A percentile compares a stretch with the other conserved stretches of the same genome.
phyloP scores from a whole-genome alignment of 2,797 vertebrate genomes.

The Pseudochromis fuscus region DNA sequence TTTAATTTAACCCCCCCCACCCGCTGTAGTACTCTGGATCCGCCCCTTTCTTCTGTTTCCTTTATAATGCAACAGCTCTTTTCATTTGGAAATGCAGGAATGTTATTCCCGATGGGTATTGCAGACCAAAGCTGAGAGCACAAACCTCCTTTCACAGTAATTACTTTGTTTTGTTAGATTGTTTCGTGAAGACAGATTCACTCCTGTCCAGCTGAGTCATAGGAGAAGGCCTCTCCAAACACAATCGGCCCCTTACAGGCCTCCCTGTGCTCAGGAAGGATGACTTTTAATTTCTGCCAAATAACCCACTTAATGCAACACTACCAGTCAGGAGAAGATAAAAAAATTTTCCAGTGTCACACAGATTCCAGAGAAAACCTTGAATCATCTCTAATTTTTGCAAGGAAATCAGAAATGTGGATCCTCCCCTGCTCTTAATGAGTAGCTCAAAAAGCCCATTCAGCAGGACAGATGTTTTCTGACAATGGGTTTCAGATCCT shows the following conservation, averaged over 20 bases:
- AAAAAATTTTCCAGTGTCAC: background rate
- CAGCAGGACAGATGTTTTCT: constrained; percentile 8
- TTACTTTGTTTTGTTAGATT: constrained; percentile 46
- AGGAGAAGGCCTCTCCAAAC: constrained; percentile 41
- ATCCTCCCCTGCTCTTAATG: background rate
- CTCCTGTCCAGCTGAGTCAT: constrained; percentile 61
- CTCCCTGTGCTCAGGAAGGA: background rate
- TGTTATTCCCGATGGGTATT: constrained; percentile 9
- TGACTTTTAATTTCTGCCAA: too few relatives aligned
- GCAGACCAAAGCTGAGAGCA: constrained; percentile 16
- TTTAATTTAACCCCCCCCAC: background rate
- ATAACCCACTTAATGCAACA: constrained; percentile 6
- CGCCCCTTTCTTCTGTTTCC: constrained; percentile 8
- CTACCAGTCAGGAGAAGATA: background rate
- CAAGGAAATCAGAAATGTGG: background rate
- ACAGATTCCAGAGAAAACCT: constrained; percentile 4
- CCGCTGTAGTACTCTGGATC: background rate
- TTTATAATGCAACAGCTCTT: constrained; percentile 57
- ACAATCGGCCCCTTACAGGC: constrained; percentile 28
- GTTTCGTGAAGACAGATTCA: constrained; percentile 34
- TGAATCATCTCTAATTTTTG: background rate
- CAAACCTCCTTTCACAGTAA: constrained; percentile 46
- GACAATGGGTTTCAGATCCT: constrained; percentile 28
- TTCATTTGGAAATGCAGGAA: constrained; percentile 63
- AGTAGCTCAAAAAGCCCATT: background rate